Base-by-base conservation (phyloP, 1,140 invertebrate genomes). In the Chrysomallon squamiferum region DNA sequence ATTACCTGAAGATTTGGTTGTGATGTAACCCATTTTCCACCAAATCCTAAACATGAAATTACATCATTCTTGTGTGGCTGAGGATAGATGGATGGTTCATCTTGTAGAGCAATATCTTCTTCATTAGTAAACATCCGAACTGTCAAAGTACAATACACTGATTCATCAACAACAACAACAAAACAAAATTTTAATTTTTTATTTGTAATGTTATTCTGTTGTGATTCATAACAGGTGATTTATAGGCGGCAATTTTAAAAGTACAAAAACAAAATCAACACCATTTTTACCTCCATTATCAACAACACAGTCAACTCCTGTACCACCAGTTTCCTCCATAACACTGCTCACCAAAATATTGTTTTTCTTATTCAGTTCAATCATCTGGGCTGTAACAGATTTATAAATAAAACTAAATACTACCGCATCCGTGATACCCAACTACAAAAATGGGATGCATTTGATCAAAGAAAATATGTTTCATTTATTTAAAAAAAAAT, bases 21-120 rank as follows among this genome's bases (percentile, higher is more conserved):
- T 15, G 79, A 83, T 52, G 87, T 88, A 49, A 88, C 77, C 87
- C 87, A 88, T 65, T 83, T 78, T n/a, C 86, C 87, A 50, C 83
- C 82, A 65, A 87, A 82, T 56, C 86, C 84, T n/a, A 88, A 73
- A 70, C 85, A 85, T 38, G 86, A 86, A 57, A 88, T 86, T 20
- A 88, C 69, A 57, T 88, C 87, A 79, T 86, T 80, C 67, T 88
- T 87, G 64, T 82, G 81, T 57, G 85, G 85, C 20, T 80, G 65
- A 9, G 80, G 75, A 68, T 76, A 75, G 15, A 72, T 68, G 18
- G 67, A 70, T 30, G 73, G 79, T 56, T 86, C 84, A 47, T 78
- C 76, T n/a, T 78, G 64, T 4, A 80, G 38, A 32, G 77, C 78
- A 30, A 72, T 69, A 45, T 85, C 84, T 60, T 86, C 82, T 66